phyloP scores from a whole-genome alignment of 2,113 vertebrate genomes.

The Rutilus rutilus region DNA sequence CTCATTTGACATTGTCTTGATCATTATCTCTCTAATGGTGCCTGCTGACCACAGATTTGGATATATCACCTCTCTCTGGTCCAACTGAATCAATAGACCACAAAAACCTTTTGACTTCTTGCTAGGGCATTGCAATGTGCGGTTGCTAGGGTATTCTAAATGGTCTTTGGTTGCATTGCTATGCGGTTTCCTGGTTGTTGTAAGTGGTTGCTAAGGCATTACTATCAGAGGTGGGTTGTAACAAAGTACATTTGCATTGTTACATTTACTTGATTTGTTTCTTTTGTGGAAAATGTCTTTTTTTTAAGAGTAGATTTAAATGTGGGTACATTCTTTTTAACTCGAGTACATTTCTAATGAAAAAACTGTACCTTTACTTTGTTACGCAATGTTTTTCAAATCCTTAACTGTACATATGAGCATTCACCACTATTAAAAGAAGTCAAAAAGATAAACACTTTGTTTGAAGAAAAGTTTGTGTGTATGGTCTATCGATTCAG shows the following conservation, averaged over 20 bases:
- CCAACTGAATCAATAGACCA: background rate
- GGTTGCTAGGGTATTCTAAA: background rate
- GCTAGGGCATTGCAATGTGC: background rate
- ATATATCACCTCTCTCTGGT: background rate
- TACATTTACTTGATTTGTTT: too few species aligned
- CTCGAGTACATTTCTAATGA: too few species aligned
- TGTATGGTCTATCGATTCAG: background rate
- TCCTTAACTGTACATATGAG: background rate
- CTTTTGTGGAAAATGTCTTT: too few species aligned
- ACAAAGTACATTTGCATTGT: too few species aligned
- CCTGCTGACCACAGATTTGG: background rate
- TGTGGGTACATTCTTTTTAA: too few species aligned
- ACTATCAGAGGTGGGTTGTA: too few species aligned
- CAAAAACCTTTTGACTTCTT: constrained; percentile 18
- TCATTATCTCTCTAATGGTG: background rate
- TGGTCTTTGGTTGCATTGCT: background rate
- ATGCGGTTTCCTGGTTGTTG: background rate
- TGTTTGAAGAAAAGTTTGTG: background rate
- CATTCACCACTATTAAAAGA: background rate
- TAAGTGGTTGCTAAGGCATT: background rate
- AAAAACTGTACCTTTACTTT: too few species aligned
- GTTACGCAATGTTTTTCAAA: background rate
- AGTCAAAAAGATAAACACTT: background rate
- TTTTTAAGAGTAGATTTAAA: too few species aligned
- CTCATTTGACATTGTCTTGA: background rate